Evolutionary conservation across 1,140 invertebrate species (phyloP), one percentile per base, ranked within the genome.

Genomic region (Marisa cornuarietis): DNA sequence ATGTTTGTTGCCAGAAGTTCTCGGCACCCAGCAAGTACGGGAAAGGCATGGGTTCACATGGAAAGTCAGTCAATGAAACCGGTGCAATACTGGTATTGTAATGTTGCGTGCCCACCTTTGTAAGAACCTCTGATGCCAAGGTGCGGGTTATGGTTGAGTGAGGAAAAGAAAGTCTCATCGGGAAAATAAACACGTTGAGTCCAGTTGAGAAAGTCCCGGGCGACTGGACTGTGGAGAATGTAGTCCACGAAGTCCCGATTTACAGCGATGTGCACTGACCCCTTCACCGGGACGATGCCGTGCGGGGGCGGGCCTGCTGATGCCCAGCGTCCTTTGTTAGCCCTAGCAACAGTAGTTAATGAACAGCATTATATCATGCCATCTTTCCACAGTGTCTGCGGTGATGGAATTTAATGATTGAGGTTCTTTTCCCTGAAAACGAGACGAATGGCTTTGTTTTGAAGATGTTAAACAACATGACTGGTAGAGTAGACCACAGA

Each of bases 91-190:
- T 42, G 31, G 31, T 42, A 5, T 42, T 42, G 31, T 42, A 42
- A n/a, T n/a, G 52, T 16, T 31, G n/a, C 22, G n/a, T 58, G 20
- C 68, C 14, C 80, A 81, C 83, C 81, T 72, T 62, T 71, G 31
- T 73, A 78, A 20, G 78, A 74, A 16, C 82, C 82, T 26, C 76
- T 77, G 9, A 81, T 71, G 11, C 75, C 71, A 18, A 83, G 80
- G 16, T 79, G 79, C 8, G 79, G 81, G 63, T 84, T 84, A 71
- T 84, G 79, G 66, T 83, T 84, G 51, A 85, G 71, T 13, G 82
- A 76, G 54, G 71, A 42, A 71, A 85, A 87, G 63, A 85, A 84
- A 4, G 68, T 69, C 68, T 88, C 87, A 71, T 88, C 87, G 14
- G 87, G 87, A 4, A 42, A 22, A 82, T 73, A 16, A 65, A 61